phyloP scores from a whole-genome alignment of 2,797 vertebrate species.

The Uromys caudimaculatus region DNA sequence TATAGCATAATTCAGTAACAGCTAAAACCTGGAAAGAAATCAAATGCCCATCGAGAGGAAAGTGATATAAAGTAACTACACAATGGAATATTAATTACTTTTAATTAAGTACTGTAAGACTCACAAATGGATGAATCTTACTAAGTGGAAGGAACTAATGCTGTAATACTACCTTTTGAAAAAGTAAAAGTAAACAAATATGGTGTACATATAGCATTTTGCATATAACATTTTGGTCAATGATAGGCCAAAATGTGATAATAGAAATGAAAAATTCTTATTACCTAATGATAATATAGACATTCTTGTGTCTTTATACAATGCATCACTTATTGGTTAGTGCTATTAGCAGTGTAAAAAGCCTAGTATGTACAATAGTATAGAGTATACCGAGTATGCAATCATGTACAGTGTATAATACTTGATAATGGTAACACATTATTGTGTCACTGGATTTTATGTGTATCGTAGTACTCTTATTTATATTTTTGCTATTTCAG shows the following conservation, averaged over 20 bases:
- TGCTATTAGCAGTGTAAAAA: background rate
- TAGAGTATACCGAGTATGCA: background rate
- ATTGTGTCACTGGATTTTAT: background rate
- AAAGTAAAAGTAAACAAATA: background rate
- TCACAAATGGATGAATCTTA: background rate
- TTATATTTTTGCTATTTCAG: background rate
- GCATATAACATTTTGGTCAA: background rate
- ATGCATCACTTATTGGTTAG: background rate
- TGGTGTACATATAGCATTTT: background rate
- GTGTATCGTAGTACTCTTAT: background rate
- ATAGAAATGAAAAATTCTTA: background rate
- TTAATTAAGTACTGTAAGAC: background rate
- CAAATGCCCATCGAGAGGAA: background rate
- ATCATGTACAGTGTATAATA: no score
- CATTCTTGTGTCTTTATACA: background rate
- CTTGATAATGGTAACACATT: background rate
- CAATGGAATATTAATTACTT: background rate
- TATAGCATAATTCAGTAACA: background rate
- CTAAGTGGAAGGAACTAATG: background rate
- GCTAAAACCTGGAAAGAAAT: background rate
- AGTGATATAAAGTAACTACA: background rate
- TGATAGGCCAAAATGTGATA: background rate
- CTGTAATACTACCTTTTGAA: background rate
- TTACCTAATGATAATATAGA: background rate
- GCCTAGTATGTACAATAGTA: background rate